A percentile compares a stretch with the other conserved stretches of the same genome.
Evolutionary conservation across 2,113 vertebrate species (phyloP).

Genomic region (Hipposideros armiger): DNA sequence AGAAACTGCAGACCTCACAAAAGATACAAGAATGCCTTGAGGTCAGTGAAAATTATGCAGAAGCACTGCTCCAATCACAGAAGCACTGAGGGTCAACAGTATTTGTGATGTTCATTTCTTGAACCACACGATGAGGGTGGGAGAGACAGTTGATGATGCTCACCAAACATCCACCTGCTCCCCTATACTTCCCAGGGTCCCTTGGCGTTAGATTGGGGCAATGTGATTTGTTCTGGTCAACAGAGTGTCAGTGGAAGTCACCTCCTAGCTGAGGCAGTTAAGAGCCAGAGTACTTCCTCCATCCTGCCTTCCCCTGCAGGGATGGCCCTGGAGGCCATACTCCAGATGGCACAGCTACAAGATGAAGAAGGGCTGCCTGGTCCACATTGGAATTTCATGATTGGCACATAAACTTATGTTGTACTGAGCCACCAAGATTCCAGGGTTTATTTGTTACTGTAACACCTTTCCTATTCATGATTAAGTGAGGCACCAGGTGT

Average conservation of each 20-base stretch:
- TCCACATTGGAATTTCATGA: background rate
- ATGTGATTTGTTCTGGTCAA: background rate
- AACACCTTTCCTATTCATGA: background rate
- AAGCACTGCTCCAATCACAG: background rate
- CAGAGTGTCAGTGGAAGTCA: background rate
- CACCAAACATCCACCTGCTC: background rate
- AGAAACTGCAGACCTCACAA: background rate
- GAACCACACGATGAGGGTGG: too few species aligned
- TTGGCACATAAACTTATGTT: background rate
- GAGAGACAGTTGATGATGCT: background rate
- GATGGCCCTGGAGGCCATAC: too few species aligned
- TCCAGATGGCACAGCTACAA: too few species aligned
- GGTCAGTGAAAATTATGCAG: background rate
- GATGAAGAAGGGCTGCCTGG: background rate
- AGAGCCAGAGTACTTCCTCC: background rate
- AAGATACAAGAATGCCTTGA: rapidly evolving
- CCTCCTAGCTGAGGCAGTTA: background rate
- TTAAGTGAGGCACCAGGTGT: background rate
- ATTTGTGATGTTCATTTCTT: background rate
- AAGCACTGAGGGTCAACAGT: rapidly evolving
- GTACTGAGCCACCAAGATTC: background rate
- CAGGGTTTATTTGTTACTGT: background rate
- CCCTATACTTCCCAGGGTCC: background rate
- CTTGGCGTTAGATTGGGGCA: background rate
- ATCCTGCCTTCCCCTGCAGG: background rate